Conservation (phyloP, 2,888 invertebrate species). For the Suillia variegata region DNA sequence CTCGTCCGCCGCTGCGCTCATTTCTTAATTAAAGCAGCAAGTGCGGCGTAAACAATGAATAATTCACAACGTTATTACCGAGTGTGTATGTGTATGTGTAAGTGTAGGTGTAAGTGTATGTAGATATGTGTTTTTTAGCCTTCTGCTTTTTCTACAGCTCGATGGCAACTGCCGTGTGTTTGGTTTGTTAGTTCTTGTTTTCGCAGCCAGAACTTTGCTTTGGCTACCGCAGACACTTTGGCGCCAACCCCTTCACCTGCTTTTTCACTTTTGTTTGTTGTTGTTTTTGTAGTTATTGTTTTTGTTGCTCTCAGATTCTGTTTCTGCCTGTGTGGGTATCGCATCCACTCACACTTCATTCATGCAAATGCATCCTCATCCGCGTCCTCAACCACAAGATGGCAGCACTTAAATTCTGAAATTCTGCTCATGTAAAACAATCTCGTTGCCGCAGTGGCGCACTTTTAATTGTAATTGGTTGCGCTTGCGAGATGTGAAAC, state of each 20-base stretch:
- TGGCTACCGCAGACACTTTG: no score
- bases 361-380: slow-evolving; percentile 1
- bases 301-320: no score
- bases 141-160: no score
- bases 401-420: slow-evolving; percentile 9
- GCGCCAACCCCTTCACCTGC: no score
- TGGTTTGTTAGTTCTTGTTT: slow-evolving; percentile 5
- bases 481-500: no score
- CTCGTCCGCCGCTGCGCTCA: neutral
- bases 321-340: no score
- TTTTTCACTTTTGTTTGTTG: neutral
- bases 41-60: slow-evolving; percentile 49
- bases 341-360: neutral
- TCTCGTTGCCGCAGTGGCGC: neutral
- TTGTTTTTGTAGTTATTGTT: no score
- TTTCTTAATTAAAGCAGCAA: slow-evolving; percentile 47
- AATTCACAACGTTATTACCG: slow-evolving; percentile 44
- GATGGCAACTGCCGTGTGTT: no score
- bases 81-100: no score
- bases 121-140: no score
- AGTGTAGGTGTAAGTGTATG: neutral
- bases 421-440: slow-evolving; percentile 9
- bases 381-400: slow-evolving; percentile 11
- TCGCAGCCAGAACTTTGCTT: no score
- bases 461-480: slow-evolving; percentile 9